These are phyloP conservation scores for Pyrochroa serraticornis DNA, from an alignment of 2,888 invertebrate species.

Conservation along the genomic window DNA sequence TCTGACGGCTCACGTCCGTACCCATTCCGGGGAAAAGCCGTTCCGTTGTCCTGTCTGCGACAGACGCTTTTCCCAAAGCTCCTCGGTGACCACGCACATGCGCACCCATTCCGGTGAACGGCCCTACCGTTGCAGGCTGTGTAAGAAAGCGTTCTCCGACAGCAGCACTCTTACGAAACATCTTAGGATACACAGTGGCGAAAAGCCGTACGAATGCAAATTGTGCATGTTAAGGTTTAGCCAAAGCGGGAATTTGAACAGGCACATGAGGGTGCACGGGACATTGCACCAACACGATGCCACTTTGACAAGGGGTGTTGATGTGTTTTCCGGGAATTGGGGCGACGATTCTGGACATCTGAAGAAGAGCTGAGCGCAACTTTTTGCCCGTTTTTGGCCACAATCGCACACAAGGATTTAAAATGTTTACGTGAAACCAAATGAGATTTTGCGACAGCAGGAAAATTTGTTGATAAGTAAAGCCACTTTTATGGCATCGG, in stretches of 20 bases:
- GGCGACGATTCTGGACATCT: background rate
- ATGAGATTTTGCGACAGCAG: too few species aligned
- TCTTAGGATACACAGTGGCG: conserved; percentile 86
- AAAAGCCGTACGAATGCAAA: conserved; percentile 98
- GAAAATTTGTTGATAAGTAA: too few species aligned
- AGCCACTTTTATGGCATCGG: too few species aligned
- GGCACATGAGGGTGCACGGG: conserved; percentile 98
- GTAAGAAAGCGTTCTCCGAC: conserved; percentile 98
- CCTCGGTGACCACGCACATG: conserved; percentile 98
- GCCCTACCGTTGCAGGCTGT: conserved; percentile 91
- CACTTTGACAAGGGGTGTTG: conserved; percentile 40
- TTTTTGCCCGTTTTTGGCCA: too few species aligned
- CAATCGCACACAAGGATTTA: too few species aligned
- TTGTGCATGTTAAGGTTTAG: conserved; percentile 94
- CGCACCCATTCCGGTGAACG: conserved; percentile 99
- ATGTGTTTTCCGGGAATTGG: conserved; percentile 36
- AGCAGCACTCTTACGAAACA: conserved; percentile 98
- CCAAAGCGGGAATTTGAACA: conserved; percentile 97
- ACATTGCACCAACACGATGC: conserved; percentile 51
- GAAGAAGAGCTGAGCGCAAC: too few species aligned
- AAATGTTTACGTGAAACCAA: too few species aligned
- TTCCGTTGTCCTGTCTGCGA: conserved; percentile 96
- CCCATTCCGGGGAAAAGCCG: conserved; percentile 97
- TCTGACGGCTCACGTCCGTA: conserved; percentile 94
- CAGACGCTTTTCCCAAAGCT: conserved; percentile 93